phyloP scores from a whole-genome alignment of 2,113 vertebrate species.

The Brienomyrus longianalis region DNA sequence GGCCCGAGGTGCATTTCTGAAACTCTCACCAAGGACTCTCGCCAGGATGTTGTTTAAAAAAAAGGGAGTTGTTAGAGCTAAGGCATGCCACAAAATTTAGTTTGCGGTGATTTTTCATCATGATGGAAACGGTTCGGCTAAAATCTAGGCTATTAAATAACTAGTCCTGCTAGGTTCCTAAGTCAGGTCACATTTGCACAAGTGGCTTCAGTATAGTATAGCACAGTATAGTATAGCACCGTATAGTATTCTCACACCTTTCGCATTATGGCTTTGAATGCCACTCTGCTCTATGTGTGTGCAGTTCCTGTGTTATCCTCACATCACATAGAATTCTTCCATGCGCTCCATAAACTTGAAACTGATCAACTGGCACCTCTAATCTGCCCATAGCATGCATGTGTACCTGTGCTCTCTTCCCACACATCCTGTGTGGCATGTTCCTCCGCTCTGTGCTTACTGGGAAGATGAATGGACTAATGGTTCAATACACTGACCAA shows the following conservation, averaged over 20 bases:
- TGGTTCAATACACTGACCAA: neutral
- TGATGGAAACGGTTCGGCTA: neutral
- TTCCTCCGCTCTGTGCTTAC: neutral
- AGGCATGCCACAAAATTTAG: neutral
- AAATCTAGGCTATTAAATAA: neutral
- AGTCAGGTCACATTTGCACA: neutral
- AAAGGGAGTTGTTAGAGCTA: neutral
- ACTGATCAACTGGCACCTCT: neutral
- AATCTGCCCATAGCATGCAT: neutral
- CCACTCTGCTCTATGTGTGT: neutral
- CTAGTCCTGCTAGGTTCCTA: neutral
- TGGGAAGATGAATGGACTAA: neutral
- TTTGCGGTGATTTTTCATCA: neutral
- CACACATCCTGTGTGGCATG: neutral
- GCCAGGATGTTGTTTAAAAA: neutral
- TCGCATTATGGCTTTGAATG: neutral
- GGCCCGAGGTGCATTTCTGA: neutral
- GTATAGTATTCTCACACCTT: neutral
- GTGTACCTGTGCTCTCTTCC: neutral
- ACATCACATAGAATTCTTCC: neutral
- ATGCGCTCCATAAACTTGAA: neutral
- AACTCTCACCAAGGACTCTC: neutral
- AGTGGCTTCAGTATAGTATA: neutral
- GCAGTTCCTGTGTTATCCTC: neutral
- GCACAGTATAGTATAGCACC: neutral